A percentile compares a stretch with the other conserved stretches of the same genome.
Evolutionary conservation across 1,140 invertebrate genomes (phyloP).

Genomic region (Drosophila dunni): DNA sequence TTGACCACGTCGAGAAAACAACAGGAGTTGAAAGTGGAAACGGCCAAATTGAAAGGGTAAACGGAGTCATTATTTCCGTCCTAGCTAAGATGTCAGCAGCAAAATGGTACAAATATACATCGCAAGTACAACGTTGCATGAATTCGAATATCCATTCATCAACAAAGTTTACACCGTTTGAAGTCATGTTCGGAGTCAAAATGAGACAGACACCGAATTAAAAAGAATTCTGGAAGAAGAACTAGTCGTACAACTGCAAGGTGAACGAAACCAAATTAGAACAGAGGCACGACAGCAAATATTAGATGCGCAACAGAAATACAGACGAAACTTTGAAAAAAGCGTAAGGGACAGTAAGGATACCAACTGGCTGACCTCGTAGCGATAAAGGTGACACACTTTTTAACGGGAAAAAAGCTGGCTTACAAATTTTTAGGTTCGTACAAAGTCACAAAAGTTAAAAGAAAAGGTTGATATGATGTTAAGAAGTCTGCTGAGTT

Average conservation of each 20-base stretch:
- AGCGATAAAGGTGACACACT: constrained; percentile 81
- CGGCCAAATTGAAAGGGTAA: constrained; percentile 18
- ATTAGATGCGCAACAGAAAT: constrained; percentile 74
- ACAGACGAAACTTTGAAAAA: constrained; percentile 66
- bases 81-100: constrained; percentile 3
- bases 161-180: too few relatives aligned
- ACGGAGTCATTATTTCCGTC: constrained; percentile 1
- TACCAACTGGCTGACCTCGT: constrained; percentile 68
- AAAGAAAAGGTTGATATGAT: constrained; percentile 68
- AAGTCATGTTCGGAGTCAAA: too few relatives aligned
- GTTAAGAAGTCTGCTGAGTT: constrained; percentile 54
- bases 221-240: too few relatives aligned
- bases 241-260: too few relatives aligned
- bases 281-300: constrained; percentile 51
- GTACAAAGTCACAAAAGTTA: constrained; percentile 62
- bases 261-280: too few relatives aligned
- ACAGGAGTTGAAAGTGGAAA: constrained; percentile 44
- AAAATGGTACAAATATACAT: constrained; percentile 13
- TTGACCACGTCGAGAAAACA: constrained; percentile 36
- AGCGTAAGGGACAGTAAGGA: constrained; percentile 41
- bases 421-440: constrained; percentile 75
- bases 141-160: too few relatives aligned
- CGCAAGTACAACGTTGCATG: too few relatives aligned
- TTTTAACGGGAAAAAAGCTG: constrained; percentile 71
- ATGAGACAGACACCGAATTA: too few relatives aligned